phyloP scores from a whole-genome alignment of 2,113 vertebrate genomes.

The Ptilorrhoa leucosticta region DNA sequence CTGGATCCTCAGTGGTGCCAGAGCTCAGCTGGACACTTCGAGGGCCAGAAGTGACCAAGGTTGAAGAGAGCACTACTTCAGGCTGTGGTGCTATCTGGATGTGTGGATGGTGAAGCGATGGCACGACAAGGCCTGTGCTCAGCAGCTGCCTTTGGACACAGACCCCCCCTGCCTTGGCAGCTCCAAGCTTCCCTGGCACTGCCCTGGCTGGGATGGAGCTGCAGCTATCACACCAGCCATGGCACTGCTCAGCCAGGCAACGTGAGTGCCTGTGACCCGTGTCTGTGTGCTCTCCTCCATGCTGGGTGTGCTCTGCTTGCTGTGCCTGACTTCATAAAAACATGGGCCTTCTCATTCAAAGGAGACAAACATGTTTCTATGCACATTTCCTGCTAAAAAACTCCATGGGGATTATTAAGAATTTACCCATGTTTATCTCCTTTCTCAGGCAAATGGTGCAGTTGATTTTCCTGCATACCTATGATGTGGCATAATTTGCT shows the following conservation, averaged over 20 bases:
- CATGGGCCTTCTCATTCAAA: not conserved
- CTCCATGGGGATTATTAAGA: not conserved
- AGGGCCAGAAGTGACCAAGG: not conserved
- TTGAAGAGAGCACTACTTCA: not conserved
- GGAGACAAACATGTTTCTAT: not conserved
- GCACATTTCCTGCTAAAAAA: not conserved
- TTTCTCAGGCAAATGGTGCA: not conserved
- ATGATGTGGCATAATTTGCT: not conserved
- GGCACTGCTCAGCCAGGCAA: not conserved
- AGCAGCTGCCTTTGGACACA: not conserved
- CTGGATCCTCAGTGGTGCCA: not conserved
- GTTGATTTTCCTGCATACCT: not conserved
- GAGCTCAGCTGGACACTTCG: not conserved
- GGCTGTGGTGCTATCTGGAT: not conserved
- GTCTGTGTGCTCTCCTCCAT: not conserved
- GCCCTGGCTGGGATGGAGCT: not conserved
- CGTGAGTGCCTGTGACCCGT: fast-evolving
- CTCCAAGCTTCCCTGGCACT: not conserved
- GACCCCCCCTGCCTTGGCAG: not conserved
- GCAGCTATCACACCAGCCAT: fast-evolving
- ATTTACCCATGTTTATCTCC: not conserved
- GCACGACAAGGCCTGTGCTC: fast-evolving
- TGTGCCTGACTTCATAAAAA: not conserved
- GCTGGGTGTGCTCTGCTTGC: not conserved
- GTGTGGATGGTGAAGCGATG: fast-evolving